A percentile compares a stretch with the other conserved stretches of the same genome.
phyloP scores from a whole-genome alignment of 1,140 invertebrate genomes.

The Zaprionus capensis region DNA sequence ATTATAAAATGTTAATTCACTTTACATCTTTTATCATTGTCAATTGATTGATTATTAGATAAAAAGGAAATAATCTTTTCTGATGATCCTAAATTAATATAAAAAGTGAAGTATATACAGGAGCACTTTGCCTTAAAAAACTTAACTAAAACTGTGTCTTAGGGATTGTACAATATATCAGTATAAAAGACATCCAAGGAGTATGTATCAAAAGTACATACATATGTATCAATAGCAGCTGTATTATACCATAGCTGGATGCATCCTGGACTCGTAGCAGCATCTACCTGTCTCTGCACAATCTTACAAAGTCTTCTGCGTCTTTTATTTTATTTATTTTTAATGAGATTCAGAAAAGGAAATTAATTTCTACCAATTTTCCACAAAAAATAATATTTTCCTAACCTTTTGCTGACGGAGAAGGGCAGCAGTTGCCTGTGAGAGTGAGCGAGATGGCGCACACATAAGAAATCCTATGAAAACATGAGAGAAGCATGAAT shows the following conservation, averaged over 20 bases:
- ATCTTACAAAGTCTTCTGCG: constrained; percentile 11
- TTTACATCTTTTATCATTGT: too few relatives aligned
- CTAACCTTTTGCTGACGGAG: constrained; percentile 62
- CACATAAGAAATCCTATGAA: constrained; percentile 79
- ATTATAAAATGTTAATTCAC: too few relatives aligned
- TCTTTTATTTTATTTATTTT: constrained; percentile 69
- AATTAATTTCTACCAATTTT: constrained; percentile 83
- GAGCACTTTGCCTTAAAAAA: not conserved
- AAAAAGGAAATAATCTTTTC: too few relatives aligned
- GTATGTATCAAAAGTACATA: not conserved
- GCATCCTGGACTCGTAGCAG: not conserved
- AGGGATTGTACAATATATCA: not conserved
- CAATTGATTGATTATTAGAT: too few relatives aligned
- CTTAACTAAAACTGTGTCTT: not conserved
- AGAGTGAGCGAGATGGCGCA: constrained; percentile 14
- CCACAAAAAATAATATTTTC: constrained; percentile 69
- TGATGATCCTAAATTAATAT: too few relatives aligned
- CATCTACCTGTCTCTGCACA: constrained; percentile 27
- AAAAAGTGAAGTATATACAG: too few relatives aligned
- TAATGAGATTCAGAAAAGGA: constrained; percentile 75
- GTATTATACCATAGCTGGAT: not conserved
- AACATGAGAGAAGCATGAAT: constrained; percentile 74
- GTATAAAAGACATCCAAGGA: not conserved
- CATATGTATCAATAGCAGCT: not conserved
- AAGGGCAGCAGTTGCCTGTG: not conserved